Conservation (phyloP, 2,797 vertebrate species). For the Ceryle rudis region DNA sequence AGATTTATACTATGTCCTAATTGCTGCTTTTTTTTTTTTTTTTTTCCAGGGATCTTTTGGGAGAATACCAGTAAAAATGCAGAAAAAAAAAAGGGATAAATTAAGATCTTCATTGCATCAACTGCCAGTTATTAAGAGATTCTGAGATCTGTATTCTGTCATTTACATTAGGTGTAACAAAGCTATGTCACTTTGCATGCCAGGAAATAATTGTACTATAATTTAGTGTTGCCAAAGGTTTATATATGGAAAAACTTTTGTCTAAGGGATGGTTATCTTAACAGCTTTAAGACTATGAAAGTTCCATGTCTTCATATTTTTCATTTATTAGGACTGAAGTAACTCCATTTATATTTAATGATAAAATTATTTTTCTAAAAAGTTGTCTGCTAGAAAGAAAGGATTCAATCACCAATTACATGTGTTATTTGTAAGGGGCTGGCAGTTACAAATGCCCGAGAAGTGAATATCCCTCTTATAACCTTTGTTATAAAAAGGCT, state of each 20-base stretch:
- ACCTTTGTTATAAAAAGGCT: conserved; percentile 79
- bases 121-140: conserved; percentile 70
- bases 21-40: conserved; percentile 15
- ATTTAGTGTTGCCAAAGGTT: conserved; percentile 74
- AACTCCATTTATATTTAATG: conserved; percentile 68
- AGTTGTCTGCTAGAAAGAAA: conserved; percentile 75
- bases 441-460: conserved; percentile 46
- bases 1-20: conserved; percentile 17
- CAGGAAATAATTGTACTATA: conserved; percentile 72
- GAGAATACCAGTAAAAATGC: conserved; percentile 64
- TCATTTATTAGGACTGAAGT: conserved; percentile 70
- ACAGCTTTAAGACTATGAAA: conserved; percentile 56
- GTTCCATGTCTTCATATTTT: conserved; percentile 47
- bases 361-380: conserved; percentile 85
- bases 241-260: conserved; percentile 63
- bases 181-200: conserved; percentile 76
- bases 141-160: conserved; percentile 76
- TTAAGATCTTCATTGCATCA: conserved; percentile 71
- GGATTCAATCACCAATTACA: conserved; percentile 47
- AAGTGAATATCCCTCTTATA: conserved; percentile 73
- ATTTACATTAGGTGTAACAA: conserved; percentile 73
- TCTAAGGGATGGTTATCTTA: conserved; percentile 61
- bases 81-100: conserved; percentile 53
- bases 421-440: conserved; percentile 29
- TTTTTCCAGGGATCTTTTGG: conserved; percentile 67